A percentile compares a stretch with the other conserved stretches of the same genome.
phyloP scores from a whole-genome alignment of 2,888 invertebrate genomes.

The Ypsolopha scabrella region DNA sequence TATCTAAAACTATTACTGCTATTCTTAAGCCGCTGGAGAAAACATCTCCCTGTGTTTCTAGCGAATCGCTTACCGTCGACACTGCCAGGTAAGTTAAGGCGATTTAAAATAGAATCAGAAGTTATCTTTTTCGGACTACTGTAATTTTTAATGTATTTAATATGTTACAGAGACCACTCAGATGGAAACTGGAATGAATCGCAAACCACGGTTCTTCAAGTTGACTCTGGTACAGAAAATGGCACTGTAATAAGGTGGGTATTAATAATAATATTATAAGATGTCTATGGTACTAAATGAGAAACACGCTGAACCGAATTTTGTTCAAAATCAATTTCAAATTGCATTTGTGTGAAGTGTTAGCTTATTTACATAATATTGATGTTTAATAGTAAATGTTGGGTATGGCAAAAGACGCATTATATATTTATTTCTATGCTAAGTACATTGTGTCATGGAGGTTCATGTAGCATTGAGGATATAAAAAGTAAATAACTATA shows the following conservation, averaged over 20 bases:
- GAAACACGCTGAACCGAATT: neutral
- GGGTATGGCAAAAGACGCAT: too few relatives aligned
- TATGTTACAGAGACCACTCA: conserved; percentile 76
- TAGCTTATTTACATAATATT: too few relatives aligned
- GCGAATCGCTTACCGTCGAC: conserved; percentile 86
- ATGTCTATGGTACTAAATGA: too few relatives aligned
- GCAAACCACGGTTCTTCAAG: conserved; percentile 84
- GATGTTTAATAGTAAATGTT: too few relatives aligned
- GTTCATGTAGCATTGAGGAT: too few relatives aligned
- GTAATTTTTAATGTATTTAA: neutral
- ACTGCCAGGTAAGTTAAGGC: conserved; percentile 53
- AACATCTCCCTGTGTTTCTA: conserved; percentile 82
- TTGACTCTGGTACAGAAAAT: conserved; percentile 77
- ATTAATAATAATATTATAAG: neutral
- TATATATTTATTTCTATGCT: too few relatives aligned
- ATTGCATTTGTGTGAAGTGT: neutral
- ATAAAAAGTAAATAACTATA: too few relatives aligned
- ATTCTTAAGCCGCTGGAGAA: conserved; percentile 60
- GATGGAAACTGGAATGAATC: conserved; percentile 93
- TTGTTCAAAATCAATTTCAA: neutral
- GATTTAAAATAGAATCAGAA: neutral
- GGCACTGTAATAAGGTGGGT: conserved; percentile 67
- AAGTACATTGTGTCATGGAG: too few relatives aligned
- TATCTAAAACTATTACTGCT: conserved; percentile 41
- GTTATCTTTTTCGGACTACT: neutral